Evolutionary conservation across 1,140 invertebrate genomes (phyloP).

Genomic region (Dufourea novaeangliae): DNA sequence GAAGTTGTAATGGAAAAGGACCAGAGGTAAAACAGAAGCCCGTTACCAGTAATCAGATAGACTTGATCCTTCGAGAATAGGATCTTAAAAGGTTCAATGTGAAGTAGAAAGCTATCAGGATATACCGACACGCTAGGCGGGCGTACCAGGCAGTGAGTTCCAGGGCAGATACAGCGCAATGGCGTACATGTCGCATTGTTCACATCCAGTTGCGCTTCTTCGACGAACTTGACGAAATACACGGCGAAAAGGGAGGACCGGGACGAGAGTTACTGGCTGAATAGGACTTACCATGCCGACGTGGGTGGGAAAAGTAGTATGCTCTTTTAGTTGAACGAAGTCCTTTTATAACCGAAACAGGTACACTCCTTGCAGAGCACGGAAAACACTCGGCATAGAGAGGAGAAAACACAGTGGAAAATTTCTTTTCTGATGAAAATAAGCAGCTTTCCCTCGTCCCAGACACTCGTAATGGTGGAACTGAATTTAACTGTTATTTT

Average conservation of each 20-base stretch:
- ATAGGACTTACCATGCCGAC: slow-evolving; percentile 34
- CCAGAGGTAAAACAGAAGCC: slow-evolving; percentile 62
- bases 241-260: not conserved
- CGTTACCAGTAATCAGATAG: slow-evolving; percentile 71
- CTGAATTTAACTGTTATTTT: too few species aligned
- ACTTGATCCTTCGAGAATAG: slow-evolving; percentile 63
- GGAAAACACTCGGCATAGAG: not conserved
- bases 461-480: too few species aligned
- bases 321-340: slow-evolving; percentile 19
- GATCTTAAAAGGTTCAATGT: slow-evolving; percentile 53
- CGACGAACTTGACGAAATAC: slow-evolving; percentile 51
- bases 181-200: slow-evolving; percentile 43
- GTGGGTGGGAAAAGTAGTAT: slow-evolving; percentile 12
- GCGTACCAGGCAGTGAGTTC: slow-evolving; percentile 60
- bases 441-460: not conserved
- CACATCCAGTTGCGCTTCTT: slow-evolving; percentile 41
- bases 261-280: slow-evolving; percentile 37
- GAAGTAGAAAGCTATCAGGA: slow-evolving; percentile 56
- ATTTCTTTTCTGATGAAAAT: slow-evolving; percentile 1
- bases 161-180: slow-evolving; percentile 9
- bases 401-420: slow-evolving; percentile 1
- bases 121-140: slow-evolving; percentile 62
- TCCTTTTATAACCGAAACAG: slow-evolving; percentile 6
- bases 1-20: not conserved
- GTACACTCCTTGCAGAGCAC: slow-evolving; percentile 18